These are phyloP conservation scores for Montipora cactus DNA, from an alignment of 64 coral and sea anemone species.

Conservation along the genomic window DNA sequence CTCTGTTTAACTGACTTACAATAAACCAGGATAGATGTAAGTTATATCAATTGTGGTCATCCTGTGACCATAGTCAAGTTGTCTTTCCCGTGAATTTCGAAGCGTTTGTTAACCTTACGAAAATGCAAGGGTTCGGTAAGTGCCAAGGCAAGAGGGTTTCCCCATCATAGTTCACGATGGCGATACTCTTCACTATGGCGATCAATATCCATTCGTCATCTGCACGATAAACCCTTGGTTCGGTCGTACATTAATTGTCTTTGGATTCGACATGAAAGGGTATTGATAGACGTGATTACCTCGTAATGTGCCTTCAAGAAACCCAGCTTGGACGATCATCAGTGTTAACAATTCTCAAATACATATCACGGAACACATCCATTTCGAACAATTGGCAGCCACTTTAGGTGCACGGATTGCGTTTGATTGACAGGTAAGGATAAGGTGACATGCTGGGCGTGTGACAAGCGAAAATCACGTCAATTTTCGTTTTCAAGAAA, in stretches of 20 bases:
- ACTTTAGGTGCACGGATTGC: neutral
- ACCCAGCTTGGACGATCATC: neutral
- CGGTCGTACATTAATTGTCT: neutral
- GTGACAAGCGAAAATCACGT: conserved; percentile 36
- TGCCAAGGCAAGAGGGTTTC: neutral
- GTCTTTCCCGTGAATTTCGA: neutral
- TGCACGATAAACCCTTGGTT: neutral
- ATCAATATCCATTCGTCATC: neutral
- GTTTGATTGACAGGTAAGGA: conserved; percentile 37
- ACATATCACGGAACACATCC: neutral
- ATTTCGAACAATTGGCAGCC: neutral
- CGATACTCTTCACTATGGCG: neutral
- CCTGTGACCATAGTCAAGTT: neutral
- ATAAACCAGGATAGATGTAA: neutral
- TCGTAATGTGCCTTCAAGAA: neutral
- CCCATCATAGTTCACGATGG: neutral
- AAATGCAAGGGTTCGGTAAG: neutral
- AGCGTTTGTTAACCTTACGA: neutral
- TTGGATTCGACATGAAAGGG: neutral
- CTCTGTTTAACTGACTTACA: neutral
- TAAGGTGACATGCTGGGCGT: conserved; percentile 1
- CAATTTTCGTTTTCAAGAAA: neutral
- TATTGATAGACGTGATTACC: neutral
- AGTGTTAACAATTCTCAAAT: neutral
- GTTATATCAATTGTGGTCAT: too few species aligned